Evolutionary conservation across 2,888 invertebrate genomes (phyloP).

Genomic region (Cynaeus angustus): DNA sequence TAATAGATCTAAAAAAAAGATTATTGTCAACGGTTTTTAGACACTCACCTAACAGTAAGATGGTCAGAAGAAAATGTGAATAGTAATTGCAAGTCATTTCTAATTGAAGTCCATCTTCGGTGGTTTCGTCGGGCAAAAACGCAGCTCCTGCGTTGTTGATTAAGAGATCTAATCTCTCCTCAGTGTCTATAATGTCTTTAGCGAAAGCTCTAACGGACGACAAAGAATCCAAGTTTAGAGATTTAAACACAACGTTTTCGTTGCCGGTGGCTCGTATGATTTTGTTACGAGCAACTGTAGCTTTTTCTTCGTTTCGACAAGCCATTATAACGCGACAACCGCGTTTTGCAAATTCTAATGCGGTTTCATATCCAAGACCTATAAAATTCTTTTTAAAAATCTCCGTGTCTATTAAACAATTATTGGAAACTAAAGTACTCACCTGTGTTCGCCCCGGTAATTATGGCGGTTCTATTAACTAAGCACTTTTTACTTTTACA

Average conservation of each 20-base stretch:
- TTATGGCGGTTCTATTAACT: constrained; percentile 46
- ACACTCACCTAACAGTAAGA: constrained; percentile 67
- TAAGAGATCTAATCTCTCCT: constrained; percentile 66
- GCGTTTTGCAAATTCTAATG: constrained; percentile 66
- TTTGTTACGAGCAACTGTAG: constrained; percentile 40
- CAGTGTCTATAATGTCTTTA: constrained; percentile 64
- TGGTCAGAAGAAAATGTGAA: constrained; percentile 74
- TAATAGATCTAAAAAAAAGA: constrained; percentile 1
- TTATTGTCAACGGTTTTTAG: background rate
- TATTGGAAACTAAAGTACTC: background rate
- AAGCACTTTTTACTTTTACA: constrained; percentile 48
- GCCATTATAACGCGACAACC: constrained; percentile 72
- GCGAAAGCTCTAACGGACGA: constrained; percentile 70
- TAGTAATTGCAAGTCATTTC: constrained; percentile 73
- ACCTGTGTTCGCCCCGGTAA: constrained; percentile 53
- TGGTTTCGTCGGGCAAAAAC: constrained; percentile 55
- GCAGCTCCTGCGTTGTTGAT: constrained; percentile 70
- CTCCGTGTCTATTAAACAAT: no score
- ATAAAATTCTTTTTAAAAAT: constrained; percentile 17
- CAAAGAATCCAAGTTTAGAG: constrained; percentile 60
- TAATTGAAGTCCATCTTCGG: constrained; percentile 71
- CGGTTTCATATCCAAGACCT: constrained; percentile 66
- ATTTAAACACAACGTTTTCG: constrained; percentile 52
- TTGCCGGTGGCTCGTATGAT: constrained; percentile 56
- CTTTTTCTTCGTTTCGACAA: constrained; percentile 67